Evolutionary conservation across 2,113 vertebrate species (phyloP), one percentile per base, ranked within the genome.

Genomic region (Spea bombifrons): DNA sequence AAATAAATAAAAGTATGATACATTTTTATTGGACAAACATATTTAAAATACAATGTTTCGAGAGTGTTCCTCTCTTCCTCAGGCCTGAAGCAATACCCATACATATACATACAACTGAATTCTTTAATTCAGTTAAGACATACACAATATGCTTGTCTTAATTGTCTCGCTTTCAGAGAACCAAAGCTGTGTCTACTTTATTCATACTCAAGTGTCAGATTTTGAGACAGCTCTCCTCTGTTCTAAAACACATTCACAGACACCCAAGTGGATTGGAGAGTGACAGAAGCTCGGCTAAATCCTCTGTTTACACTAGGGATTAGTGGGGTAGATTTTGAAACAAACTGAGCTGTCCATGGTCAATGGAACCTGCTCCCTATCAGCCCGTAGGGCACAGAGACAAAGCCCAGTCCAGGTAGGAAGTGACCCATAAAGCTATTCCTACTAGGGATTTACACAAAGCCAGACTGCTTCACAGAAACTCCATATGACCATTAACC

Each of bases 401-500:
- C 92, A 94, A 95, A 95, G 93, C 87, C 83, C 82, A 85, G 95
- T 91, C 93, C 94, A 93, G 91, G 94, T 90, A 96, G 94, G 95
- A 97, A 96, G 94, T 98, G 95, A 97, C 96, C 96, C 96, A 97
- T 94, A 95, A 98, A 96, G 92, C 86, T 91, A 94, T 92, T 89
- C 88, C 85, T 91, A 91, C 88, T 90, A 89, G 88, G 92, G 95
- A 94, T 95, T 96, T 91, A 91, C 88, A 95, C 93, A 94, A 93
- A 94, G 94, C 93, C 94, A 95, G 92, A 83, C 92, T 92, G 93
- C 90, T 89, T 90, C 90, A 92, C 81, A 92, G 91, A 93, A 94
- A 93, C 94, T 94, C 95, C 95, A 93, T 94, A 93, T 95, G 96
- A 96, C 93, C 89, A 92, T 92, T 92, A 96, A 92, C 91, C 86